Base-by-base conservation (phyloP, 1,140 invertebrate species). In the Macrotrachela quadricornifera region DNA sequence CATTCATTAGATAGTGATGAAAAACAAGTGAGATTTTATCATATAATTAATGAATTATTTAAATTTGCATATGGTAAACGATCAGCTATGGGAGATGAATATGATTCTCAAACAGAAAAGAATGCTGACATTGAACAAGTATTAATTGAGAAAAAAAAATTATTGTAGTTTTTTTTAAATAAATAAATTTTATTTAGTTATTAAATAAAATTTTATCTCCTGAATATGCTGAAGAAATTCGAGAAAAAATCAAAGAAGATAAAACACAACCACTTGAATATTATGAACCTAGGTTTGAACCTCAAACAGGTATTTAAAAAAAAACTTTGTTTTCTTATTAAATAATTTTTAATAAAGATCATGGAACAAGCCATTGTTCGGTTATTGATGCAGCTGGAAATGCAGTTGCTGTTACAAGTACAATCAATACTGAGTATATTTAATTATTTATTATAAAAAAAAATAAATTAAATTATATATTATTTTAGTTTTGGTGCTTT, bases 331-430 rank as follows among this genome's bases (percentile, higher is more conserved):
- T 4, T 8, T 2, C 8, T 30, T 30, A 30, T 30, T 8, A 4
- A 30, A 30, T 8, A 30, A 30, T 30, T 30, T 30, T 30, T 30
- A 2, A 30, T 30, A 2, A 30, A 30, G 90, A 86, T 0, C 88
- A 96, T 63, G 75, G 21, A 4, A 30, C 21, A 30, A 90, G 86
- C 0, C 88, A 96, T 63, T 75, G 94, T 36, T 83, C 81, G 0
- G 76, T 95, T 16, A 67, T 95, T 43, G 80, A 79, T 9, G 73
- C 75, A 2, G 78, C 86, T 66, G 91, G 91, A 0, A 83, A 91
- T 72, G 91, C 88, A 13, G 83, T 95, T 12, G 79, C 85, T 1
- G 78, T 85, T 21, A 95, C 90, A 2, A 85, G 83, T 60, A 87
- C 85, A 10, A 77, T 96, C 11, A 95, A 96, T 70, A 74, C 77